Conservation (phyloP, 2,797 vertebrate genomes). For the Uromys caudimaculatus region DNA sequence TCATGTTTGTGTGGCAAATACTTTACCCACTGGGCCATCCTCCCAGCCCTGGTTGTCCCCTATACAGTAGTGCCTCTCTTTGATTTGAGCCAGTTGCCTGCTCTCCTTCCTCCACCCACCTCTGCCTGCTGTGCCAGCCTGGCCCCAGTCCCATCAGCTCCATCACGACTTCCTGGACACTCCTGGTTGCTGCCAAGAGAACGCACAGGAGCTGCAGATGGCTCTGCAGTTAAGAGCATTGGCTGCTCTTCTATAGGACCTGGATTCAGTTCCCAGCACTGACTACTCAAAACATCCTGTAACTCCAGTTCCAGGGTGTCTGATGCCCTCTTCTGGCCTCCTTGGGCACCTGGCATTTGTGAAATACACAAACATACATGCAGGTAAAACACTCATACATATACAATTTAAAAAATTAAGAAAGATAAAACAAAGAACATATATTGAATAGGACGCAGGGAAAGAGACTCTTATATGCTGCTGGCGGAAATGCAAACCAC, state of each 20-base stretch:
- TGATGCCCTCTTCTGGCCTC: neutral
- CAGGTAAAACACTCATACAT: neutral
- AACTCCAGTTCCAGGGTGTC: neutral
- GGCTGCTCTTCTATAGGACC: neutral
- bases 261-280: neutral
- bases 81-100: fast-evolving
- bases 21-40: neutral
- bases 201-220: neutral
- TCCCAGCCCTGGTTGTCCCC: too few relatives aligned
- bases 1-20: too few relatives aligned
- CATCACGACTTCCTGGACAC: neutral
- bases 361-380: neutral
- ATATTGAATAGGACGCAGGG: neutral
- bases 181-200: neutral
- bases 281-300: neutral
- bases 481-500: neutral
- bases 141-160: too few relatives aligned
- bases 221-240: neutral
- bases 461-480: neutral
- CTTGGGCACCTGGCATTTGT: neutral
- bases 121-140: neutral
- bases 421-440: neutral
- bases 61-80: fast-evolving
- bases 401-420: neutral
- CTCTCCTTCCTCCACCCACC: neutral